A percentile compares a stretch with the other conserved stretches of the same genome.
Evolutionary conservation across 2,797 vertebrate species (phyloP).

Genomic region (Prionace glauca): DNA sequence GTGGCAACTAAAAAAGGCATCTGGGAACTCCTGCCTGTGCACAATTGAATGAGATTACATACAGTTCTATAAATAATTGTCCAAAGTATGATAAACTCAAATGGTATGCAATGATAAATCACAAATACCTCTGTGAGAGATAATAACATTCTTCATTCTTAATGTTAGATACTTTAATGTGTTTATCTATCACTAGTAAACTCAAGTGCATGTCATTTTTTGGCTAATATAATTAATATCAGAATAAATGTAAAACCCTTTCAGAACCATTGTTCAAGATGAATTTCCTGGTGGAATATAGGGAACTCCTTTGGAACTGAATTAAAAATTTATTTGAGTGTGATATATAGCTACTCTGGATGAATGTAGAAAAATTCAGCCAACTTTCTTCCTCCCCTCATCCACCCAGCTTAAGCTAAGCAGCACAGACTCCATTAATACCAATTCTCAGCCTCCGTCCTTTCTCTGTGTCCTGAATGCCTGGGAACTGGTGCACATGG

Average conservation of each 20-base stretch:
- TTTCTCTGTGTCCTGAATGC: background rate
- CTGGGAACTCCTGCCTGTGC: background rate
- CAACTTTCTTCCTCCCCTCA: background rate
- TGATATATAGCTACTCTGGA: background rate
- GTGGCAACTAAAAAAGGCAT: background rate
- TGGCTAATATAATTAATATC: background rate
- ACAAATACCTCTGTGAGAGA: background rate
- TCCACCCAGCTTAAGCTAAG: background rate
- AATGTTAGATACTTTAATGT: background rate
- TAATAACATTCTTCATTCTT: constrained; percentile 18
- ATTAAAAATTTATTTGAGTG: background rate
- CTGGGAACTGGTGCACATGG: background rate
- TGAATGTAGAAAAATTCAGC: background rate
- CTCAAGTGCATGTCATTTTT: background rate
- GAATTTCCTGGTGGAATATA: background rate
- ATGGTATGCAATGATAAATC: background rate
- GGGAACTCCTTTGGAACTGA: background rate
- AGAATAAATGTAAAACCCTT: background rate
- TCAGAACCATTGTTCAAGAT: background rate
- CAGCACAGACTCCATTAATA: background rate
- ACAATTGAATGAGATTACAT: background rate
- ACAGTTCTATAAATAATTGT: background rate
- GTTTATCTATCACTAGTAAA: background rate
- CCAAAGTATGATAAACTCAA: background rate
- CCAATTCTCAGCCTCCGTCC: background rate